Evolutionary conservation across 2,888 invertebrate species (phyloP), one percentile per base, ranked within the genome.

Genomic region (Melinopterus prodromus): DNA sequence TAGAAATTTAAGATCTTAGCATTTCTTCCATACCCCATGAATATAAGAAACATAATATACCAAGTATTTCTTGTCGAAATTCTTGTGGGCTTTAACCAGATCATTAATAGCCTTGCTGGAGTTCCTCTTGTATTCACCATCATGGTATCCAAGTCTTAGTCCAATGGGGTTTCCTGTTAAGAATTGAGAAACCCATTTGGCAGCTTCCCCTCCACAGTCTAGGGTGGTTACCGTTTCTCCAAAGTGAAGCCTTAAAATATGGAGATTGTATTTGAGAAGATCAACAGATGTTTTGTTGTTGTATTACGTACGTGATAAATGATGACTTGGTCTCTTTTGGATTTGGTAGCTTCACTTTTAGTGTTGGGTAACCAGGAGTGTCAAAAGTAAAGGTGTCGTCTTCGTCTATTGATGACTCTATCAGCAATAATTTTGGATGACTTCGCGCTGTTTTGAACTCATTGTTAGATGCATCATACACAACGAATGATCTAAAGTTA

Each of bases 121-220:
- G 76, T 82, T 77, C 16, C 83, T 77, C 37, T 76, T 79, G 74
- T 82, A 80, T 14, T 81, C 77, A 12, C 72, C 81, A 77, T 88
- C 87, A 78, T 88, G 86, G 80, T 86, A 89, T 7, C 87, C 89
- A 69, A 89, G 80, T 12, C 89, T 84, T 38, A 88, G 82, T 7
- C 88, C 88, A 77, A 86, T 85, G 12, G 53, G 14, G 74, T 83
- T 80, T 16, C 82, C 86, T n/a, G 86, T 9, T 14, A 86, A 82
- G 78, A 88, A 91, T 85, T 88, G 88, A 5, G 92, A 91, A 82
- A 94, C 87, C 94, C 94, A 94, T 74, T 89, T 86, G 0, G 92
- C 91, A 0, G 91, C 92, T 81, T 91, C 91, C 70, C 92, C 90
- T 0, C 94, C 94, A 88, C 93, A 94, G 87, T 94, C 94, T 79